Base-by-base conservation (phyloP, 2,888 invertebrate genomes). In the Galerucella calmariensis region DNA sequence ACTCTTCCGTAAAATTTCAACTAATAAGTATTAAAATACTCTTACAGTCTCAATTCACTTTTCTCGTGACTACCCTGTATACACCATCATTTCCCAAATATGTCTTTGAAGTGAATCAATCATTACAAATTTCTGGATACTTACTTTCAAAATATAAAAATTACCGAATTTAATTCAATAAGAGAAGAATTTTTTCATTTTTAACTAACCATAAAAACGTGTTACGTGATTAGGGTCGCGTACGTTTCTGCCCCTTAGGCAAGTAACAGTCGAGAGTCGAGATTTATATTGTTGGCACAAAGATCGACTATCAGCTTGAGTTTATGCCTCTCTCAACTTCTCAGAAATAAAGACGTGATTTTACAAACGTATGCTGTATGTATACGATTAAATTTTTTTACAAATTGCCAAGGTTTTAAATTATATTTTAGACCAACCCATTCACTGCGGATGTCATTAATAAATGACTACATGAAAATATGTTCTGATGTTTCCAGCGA, bases 271-370 rank as follows among this genome's bases (percentile, higher is more conserved):
- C 48, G 46, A 35, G 35, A 46, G 46, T n/a, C n/a, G n/a, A 53
- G 53, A 53, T 46, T 46, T 46, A 46, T n/a, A 51, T 51, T 51
- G 51, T 51, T n/a, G n/a, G n/a, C 51, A 51, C 8, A 56, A 20
- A 56, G 56, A 56, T 56, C 16, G 16, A 16, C 9, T 56, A 56
- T 56, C 56, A 56, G 56, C 20, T 20, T 20, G 20, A 27, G 27
- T 56, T 56, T 51, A 56, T 56, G 56, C 56, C 16, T 56, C 56
- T 16, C 48, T 48, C 56, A 56, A 56, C 56, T 56, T 56, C 56
- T 56, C 56, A 56, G 56, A 56, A 56, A 56, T 16, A 56, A 56
- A 56, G 8, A 56, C 56, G 56, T 56, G 56, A 56, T 16, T 20
- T 56, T 20, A 56, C 56, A 10, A 56, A 56, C 56, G 56, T 56